phyloP scores from a whole-genome alignment of 2,113 vertebrate species.

The Campylorhamphus procurvoides region DNA sequence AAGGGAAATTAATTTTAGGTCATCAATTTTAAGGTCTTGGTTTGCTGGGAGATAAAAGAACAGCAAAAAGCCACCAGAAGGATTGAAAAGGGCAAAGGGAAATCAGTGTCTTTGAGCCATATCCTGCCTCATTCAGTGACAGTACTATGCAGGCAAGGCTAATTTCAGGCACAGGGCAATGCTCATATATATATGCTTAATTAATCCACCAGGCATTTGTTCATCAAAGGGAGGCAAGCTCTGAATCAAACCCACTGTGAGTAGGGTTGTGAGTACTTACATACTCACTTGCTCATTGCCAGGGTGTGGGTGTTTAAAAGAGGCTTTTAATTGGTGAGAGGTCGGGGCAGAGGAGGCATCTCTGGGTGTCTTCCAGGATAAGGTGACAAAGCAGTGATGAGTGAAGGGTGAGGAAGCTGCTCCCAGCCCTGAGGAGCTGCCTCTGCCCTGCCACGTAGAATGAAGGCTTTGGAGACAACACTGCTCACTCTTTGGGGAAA shows the following conservation, averaged over 20 bases:
- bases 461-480: neutral
- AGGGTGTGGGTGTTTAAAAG: neutral
- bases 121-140: conserved; percentile 11
- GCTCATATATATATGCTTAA: neutral
- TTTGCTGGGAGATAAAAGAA: conserved; percentile 47
- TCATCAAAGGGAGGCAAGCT: neutral
- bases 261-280: neutral
- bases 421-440: neutral
- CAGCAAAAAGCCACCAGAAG: conserved; percentile 21
- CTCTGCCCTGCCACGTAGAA: neutral
- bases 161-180: neutral
- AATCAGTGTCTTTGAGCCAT: conserved; percentile 17
- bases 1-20: conserved; percentile 31
- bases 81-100: conserved; percentile 35
- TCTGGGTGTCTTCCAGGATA: neutral
- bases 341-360: neutral
- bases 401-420: neutral
- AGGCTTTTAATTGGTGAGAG: neutral
- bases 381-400: neutral
- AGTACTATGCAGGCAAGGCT: neutral
- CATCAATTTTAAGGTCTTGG: conserved; percentile 28
- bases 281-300: neutral
- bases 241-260: neutral
- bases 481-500: neutral
- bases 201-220: neutral